Conservation (phyloP, 2,888 invertebrate genomes). For the Bombylius discolor region DNA sequence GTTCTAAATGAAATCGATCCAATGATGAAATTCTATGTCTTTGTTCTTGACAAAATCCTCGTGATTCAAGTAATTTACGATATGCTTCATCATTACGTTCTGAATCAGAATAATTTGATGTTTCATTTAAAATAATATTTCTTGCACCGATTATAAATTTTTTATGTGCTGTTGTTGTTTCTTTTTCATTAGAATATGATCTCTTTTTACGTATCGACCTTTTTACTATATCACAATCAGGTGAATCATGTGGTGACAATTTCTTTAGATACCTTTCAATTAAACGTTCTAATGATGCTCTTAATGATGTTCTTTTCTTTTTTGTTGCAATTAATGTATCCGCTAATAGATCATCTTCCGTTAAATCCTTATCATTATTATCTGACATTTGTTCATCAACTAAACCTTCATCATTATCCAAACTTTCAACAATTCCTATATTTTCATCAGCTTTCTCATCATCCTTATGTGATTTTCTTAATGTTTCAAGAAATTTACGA, state of each 20-base stretch:
- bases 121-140: constrained; percentile 7
- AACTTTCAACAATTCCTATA: not conserved
- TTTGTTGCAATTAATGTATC: constrained; percentile 13
- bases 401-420: not conserved
- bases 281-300: constrained; percentile 18
- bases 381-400: not conserved
- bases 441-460: constrained; percentile 11
- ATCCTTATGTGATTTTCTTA: constrained; percentile 15
- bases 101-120: not conserved
- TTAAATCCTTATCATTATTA: not conserved
- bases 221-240: constrained; percentile 9
- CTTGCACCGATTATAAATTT: constrained; percentile 8
- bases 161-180: not conserved
- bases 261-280: constrained; percentile 19
- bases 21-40: constrained; percentile 18
- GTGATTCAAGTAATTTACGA: constrained; percentile 1
- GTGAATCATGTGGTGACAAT: constrained; percentile 15
- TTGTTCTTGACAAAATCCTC: constrained; percentile 12
- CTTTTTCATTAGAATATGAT: not conserved
- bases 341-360: constrained; percentile 1
- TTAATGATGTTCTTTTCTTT: constrained; percentile 14
- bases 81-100: constrained; percentile 2
- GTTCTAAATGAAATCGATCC: constrained; percentile 17
- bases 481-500: constrained; percentile 19
- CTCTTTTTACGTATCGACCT: constrained; percentile 1